Evolutionary conservation across 2,888 invertebrate genomes (phyloP).

Genomic region (Xylota sylvarum): DNA sequence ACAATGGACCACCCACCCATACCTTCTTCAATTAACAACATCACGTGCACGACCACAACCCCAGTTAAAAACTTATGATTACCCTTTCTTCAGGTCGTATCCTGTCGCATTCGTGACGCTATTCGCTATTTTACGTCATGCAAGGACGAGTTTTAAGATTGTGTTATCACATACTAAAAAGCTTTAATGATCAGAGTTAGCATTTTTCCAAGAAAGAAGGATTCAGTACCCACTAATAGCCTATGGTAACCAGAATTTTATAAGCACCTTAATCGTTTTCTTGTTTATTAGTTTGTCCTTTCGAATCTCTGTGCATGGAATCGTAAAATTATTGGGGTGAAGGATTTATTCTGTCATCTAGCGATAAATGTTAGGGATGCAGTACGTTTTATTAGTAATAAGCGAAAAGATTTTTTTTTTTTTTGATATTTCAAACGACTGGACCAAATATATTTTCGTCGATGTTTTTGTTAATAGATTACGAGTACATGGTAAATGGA

Average conservation of each 20-base stretch:
- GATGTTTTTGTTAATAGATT: background rate
- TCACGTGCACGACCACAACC: background rate
- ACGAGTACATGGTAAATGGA: too few species aligned
- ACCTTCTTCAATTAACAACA: background rate
- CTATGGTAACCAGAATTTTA: conserved; percentile 3
- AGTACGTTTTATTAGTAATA: conserved; percentile 4
- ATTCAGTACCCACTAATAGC: background rate
- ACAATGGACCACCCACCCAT: background rate
- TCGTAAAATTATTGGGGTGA: background rate
- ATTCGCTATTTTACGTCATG: conserved; percentile 23
- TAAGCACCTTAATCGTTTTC: conserved; percentile 1
- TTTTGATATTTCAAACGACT: background rate
- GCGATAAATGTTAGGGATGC: background rate
- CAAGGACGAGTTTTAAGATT: conserved; percentile 23
- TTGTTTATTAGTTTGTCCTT: conserved; percentile 8
- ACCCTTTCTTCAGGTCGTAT: background rate
- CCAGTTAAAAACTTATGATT: background rate
- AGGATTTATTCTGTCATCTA: conserved; percentile 4
- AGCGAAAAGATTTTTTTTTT: background rate
- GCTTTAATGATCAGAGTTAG: conserved; percentile 14
- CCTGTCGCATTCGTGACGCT: background rate
- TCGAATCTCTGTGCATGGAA: background rate
- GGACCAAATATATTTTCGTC: too few species aligned
- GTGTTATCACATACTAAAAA: conserved; percentile 33
- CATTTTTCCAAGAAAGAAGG: background rate